Evolutionary conservation across 1,140 invertebrate genomes (phyloP).

Genomic region (Schlechtendalia chinensis): DNA sequence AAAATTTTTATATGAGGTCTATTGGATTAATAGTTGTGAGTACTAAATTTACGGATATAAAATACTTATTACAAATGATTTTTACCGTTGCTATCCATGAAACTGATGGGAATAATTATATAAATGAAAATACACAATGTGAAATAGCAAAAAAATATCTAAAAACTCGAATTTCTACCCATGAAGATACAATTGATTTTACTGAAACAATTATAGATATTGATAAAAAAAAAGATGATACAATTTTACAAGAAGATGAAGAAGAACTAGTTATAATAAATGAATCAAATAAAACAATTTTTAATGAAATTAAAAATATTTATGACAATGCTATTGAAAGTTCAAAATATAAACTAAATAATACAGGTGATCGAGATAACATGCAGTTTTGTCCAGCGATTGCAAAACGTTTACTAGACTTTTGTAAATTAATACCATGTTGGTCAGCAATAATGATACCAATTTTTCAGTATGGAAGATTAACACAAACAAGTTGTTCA

Average conservation of each 20-base stretch:
- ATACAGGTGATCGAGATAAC: not conserved
- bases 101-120: not conserved
- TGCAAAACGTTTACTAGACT: not conserved
- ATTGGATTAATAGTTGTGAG: not conserved
- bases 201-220: not conserved
- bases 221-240: not conserved
- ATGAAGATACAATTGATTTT: not conserved
- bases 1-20: slow-evolving; percentile 12
- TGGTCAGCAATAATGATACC: not conserved
- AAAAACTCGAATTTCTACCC: not conserved
- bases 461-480: not conserved
- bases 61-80: not conserved
- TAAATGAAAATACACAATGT: not conserved
- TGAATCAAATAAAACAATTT: no score
- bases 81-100: not conserved
- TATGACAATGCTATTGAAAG: not conserved
- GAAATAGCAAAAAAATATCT: not conserved
- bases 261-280: not conserved
- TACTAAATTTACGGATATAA: not conserved
- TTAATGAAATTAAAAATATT: slow-evolving; percentile 4
- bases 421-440: no score
- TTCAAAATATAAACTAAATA: not conserved
- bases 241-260: not conserved
- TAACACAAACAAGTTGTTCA: not conserved
- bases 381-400: not conserved